Percentiles rank a stretch among this genome's conserved stretches.
These are phyloP conservation scores for Acanthopleura granulata DNA, from an alignment of 2,888 invertebrate species.

Conservation along the genomic window DNA sequence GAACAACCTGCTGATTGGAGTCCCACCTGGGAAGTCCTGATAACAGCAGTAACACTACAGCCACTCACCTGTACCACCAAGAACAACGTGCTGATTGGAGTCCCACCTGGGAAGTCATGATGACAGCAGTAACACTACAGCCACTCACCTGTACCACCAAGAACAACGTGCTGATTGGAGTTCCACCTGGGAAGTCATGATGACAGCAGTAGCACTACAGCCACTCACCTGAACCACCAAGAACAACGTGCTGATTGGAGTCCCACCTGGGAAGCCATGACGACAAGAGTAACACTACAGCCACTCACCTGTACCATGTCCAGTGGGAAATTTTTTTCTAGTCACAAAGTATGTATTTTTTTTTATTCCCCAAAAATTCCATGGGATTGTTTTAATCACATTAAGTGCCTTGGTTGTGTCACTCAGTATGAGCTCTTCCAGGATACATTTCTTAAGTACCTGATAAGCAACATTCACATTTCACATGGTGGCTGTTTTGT, in stretches of 20 bases:
- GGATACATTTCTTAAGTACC: too few species aligned
- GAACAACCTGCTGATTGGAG: conserved; percentile 87
- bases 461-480: too few species aligned
- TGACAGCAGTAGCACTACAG: conserved; percentile 70
- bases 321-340: too few species aligned
- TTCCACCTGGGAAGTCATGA: conserved; percentile 71
- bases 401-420: too few species aligned
- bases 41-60: conserved; percentile 56
- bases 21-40: conserved; percentile 43
- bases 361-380: too few species aligned
- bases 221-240: conserved; percentile 91
- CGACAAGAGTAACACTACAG: too few species aligned
- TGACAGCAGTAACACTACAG: conserved; percentile 56
- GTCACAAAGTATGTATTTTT: too few species aligned
- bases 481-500: too few species aligned
- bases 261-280: conserved; percentile 43
- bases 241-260: conserved; percentile 87
- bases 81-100: conserved; percentile 72
- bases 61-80: conserved; percentile 86
- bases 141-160: conserved; percentile 91
- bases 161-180: conserved; percentile 87
- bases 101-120: conserved; percentile 70
- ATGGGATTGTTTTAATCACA: too few species aligned
- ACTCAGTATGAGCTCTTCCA: too few species aligned
- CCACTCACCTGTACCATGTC: too few species aligned